Evolutionary conservation across 2,113 vertebrate species (phyloP), one percentile per base, ranked within the genome.

Genomic region (Sebastes schlegelii): DNA sequence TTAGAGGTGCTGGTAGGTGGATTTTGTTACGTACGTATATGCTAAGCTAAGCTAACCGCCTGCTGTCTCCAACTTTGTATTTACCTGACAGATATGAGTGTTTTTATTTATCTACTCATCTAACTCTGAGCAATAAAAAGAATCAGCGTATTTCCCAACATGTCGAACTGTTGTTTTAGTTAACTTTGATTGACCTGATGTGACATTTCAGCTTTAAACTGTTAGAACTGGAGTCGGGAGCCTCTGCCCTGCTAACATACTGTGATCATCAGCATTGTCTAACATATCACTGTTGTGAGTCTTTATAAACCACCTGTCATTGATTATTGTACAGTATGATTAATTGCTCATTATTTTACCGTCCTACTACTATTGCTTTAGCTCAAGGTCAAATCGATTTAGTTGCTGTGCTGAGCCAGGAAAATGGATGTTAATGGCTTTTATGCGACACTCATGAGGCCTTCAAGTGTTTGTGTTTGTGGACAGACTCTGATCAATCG

Each of bases 341-440:
- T 88, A 89, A 94, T 91, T 61, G 64, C 78, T n/a, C 71, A 81
- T 89, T 68, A 67, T 76, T 80, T 77, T 54, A 40, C 69, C 26
- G n/a, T 61, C 62, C 42, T 51, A 8, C 67, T 51, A 9, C 72
- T 61, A 67, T 84, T 46, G 80, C 82, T 82, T 84, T 64, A 65
- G 61, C 88, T 80, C 85, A 86, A 90, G 91, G 91, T 92, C 86
- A 87, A 34, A 88, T 90, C 65, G 23, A 89, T 89, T 7, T 19
- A 55, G 82, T 49, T n/a, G 70, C 68, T 9, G 51, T 79, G 86
- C 83, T 77, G 87, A 91, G 74, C 55, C 65, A 46, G 62, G 78
- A 71, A 82, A 90, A 77, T 63, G 54, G 57, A 87, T 70, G 83
- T 80, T 82, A 87, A 90, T 85, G 54, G 83, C 51, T 85, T 83